Conservation (phyloP, 2,888 invertebrate species). For the Pristionchus entomophagus region DNA sequence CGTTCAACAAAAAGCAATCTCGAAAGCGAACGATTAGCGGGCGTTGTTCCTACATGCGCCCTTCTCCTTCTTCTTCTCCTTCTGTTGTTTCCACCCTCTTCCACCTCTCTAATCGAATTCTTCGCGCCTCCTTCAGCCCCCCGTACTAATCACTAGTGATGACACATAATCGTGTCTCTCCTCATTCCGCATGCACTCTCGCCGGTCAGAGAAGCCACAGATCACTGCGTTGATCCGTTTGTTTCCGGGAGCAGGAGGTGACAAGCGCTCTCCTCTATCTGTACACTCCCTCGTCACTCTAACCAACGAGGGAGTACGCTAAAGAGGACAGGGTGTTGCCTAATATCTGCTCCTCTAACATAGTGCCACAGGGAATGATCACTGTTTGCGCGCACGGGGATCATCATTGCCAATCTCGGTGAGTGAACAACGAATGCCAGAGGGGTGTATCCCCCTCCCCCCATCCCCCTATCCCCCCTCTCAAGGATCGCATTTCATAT, state of each 20-base stretch:
- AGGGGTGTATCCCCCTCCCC: neutral
- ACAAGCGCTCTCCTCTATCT: neutral
- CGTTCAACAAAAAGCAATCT: no score
- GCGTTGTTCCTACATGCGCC: neutral
- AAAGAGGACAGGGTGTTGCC: no score
- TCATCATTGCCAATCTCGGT: neutral
- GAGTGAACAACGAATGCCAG: slow-evolving; percentile 3
- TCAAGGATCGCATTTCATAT: neutral
- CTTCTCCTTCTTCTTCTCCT: neutral
- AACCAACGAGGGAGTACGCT: no score
- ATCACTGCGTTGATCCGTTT: neutral
- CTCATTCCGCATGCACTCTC: no score
- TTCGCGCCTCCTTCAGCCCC: slow-evolving; percentile 5
- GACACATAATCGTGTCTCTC: no score
- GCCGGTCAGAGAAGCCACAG: no score
- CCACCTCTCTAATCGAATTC: slow-evolving; percentile 10
- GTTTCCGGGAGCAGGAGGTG: neutral
- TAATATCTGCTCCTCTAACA: no score
- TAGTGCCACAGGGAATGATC: neutral
- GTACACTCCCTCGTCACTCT: neutral
- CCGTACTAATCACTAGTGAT: slow-evolving; percentile 4
- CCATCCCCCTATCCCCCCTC: no score
- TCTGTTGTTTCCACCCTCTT: neutral
- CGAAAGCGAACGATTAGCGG: no score
- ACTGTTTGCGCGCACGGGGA: neutral